Conservation (phyloP, 1,140 invertebrate genomes). For the Doryteuthis pealeii region DNA sequence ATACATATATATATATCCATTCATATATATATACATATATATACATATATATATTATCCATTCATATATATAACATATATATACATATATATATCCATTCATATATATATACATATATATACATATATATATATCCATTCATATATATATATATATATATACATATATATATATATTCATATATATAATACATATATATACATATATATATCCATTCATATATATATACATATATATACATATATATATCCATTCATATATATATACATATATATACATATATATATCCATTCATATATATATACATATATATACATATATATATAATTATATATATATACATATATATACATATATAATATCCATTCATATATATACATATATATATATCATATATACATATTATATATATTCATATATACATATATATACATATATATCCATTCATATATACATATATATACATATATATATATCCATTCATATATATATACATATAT, state of each 20-base stretch:
- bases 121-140: background rate
- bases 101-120: background rate
- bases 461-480: background rate
- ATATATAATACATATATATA: no score
- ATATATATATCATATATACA: no score
- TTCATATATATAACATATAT: no score
- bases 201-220: background rate
- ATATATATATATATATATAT: background rate
- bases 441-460: background rate
- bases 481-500: background rate
- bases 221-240: background rate
- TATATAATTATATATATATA: background rate
- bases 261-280: background rate
- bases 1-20: background rate
- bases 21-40: background rate
- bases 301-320: background rate
- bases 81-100: background rate
- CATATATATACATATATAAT: background rate
- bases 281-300: background rate
- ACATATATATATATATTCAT: background rate
- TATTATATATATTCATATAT: background rate
- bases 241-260: background rate
- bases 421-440: background rate
- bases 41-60: background rate
- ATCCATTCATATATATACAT: background rate